These are phyloP conservation scores for Salmo trutta DNA, from an alignment of 2,797 vertebrate species.

Conservation along the genomic window DNA sequence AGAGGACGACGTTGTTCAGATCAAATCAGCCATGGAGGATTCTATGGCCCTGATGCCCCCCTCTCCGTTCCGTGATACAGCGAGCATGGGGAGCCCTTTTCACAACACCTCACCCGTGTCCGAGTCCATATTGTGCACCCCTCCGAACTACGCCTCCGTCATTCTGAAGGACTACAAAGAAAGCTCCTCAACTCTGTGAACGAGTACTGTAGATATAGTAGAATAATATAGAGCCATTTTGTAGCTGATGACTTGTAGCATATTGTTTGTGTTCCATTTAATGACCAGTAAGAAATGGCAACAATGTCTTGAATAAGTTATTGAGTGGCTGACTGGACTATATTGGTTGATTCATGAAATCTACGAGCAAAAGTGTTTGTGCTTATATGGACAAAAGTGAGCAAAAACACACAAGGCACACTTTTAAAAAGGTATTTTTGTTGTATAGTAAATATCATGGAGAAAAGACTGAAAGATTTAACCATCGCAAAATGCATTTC, in stretches of 20 bases:
- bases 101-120: slow-evolving; percentile 88
- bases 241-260: slow-evolving; percentile 32
- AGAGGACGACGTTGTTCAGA: slow-evolving; percentile 74
- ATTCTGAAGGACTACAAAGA: slow-evolving; percentile 94
- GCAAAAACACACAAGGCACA: neutral
- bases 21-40: slow-evolving; percentile 83
- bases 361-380: neutral
- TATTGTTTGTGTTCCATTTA: slow-evolving; percentile 13
- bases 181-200: slow-evolving; percentile 94
- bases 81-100: slow-evolving; percentile 79
- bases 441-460: neutral
- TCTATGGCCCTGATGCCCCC: slow-evolving; percentile 90
- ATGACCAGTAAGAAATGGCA: slow-evolving; percentile 2
- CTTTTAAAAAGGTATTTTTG: neutral
- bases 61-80: slow-evolving; percentile 91
- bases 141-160: slow-evolving; percentile 88
- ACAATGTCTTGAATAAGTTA: neutral
- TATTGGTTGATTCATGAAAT: neutral
- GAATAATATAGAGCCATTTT: slow-evolving; percentile 22
- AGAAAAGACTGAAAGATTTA: neutral
- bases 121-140: slow-evolving; percentile 89
- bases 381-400: neutral
- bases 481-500: slow-evolving; percentile 44
- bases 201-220: neutral
- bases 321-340: neutral